phyloP scores from a whole-genome alignment of 2,888 invertebrate genomes.

The Capitulum mitella region DNA sequence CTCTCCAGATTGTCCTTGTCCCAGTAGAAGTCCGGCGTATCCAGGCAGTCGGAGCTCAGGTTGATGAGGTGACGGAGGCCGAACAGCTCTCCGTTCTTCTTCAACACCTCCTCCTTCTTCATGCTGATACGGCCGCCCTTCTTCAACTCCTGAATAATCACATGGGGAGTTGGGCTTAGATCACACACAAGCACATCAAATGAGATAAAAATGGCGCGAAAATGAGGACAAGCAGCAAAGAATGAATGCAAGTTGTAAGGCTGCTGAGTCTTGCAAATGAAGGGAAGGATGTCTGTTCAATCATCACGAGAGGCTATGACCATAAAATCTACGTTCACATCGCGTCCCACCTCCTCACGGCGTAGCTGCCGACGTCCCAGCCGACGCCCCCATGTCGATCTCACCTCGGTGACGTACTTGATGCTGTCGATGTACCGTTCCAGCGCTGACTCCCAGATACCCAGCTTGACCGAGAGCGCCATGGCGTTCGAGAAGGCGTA shows the following conservation, averaged over 20 bases:
- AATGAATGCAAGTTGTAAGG: no score
- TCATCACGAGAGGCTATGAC: no score
- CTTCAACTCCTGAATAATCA: slow-evolving; percentile 65
- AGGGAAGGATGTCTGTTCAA: no score
- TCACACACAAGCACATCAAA: no score
- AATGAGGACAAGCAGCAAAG: no score
- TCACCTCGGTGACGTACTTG: slow-evolving; percentile 63
- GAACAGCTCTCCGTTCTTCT: slow-evolving; percentile 79
- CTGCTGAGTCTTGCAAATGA: no score
- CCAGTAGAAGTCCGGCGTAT: slow-evolving; percentile 98
- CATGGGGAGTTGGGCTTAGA: no score
- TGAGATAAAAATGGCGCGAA: no score
- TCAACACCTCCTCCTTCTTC: slow-evolving; percentile 55
- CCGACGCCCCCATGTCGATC: no score
- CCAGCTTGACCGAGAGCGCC: slow-evolving; percentile 85
- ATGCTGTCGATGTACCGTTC: slow-evolving; percentile 76
- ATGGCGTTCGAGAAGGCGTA: slow-evolving; percentile 93
- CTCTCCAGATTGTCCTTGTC: slow-evolving; percentile 81
- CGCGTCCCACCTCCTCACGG: no score
- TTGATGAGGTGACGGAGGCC: slow-evolving; percentile 82
- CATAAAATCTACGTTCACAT: no score
- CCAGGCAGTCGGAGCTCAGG: slow-evolving; percentile 84
- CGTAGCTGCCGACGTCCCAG: no score
- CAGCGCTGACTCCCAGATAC: slow-evolving; percentile 85
- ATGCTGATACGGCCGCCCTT: slow-evolving; percentile 30